Conservation (phyloP, 35 echinoderm and acorn worm genomes). For the Heliocidaris erythrogramma region DNA sequence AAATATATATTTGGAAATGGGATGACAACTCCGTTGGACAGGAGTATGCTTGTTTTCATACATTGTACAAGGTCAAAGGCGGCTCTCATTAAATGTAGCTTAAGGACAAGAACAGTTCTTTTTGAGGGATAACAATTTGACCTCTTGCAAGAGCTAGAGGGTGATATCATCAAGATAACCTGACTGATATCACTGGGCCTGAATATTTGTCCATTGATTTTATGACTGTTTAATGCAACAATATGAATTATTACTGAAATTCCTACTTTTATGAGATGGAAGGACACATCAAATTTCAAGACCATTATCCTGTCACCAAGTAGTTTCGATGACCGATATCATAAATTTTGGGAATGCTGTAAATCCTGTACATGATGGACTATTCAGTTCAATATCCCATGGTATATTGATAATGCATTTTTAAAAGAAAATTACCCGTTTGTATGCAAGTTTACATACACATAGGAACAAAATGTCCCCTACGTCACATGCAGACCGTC, state of each 20-base stretch:
- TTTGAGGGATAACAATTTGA: not conserved
- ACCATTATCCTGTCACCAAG: not conserved
- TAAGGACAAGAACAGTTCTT: not conserved
- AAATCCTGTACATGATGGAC: too few species aligned
- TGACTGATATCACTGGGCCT: not conserved
- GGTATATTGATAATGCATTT: too few species aligned
- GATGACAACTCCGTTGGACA: not conserved
- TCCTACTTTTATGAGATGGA: not conserved
- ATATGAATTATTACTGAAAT: not conserved
- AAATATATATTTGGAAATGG: not conserved
- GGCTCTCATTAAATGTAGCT: not conserved
- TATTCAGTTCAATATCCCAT: too few species aligned
- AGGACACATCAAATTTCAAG: not conserved
- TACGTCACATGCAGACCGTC: too few species aligned
- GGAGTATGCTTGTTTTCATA: conserved; percentile 2
- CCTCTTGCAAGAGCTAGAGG: not conserved
- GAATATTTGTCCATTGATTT: not conserved
- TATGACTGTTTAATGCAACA: not conserved
- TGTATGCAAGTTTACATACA: too few species aligned
- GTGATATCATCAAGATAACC: too few species aligned
- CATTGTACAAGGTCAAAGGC: not conserved
- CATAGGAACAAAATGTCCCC: too few species aligned
- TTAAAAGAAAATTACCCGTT: too few species aligned
- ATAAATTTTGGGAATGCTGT: not conserved
- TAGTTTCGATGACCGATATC: not conserved